Percentiles rank a stretch among this genome's conserved stretches.
Conservation (phyloP, 2,797 vertebrate species). For the Periophthalmus magnuspinnatus region DNA sequence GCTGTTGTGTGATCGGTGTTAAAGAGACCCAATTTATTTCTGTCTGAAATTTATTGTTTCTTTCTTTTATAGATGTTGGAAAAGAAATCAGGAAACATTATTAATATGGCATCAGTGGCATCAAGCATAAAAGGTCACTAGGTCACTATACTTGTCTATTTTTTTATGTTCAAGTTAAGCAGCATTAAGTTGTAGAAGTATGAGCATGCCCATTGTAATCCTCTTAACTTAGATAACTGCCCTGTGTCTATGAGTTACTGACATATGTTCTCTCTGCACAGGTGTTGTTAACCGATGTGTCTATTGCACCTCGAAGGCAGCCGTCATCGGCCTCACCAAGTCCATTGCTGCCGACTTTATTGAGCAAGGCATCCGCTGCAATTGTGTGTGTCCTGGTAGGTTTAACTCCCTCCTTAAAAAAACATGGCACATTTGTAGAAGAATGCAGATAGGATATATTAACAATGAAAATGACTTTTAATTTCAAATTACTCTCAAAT, state of each 20-base stretch:
- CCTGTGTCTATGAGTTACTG: conserved; percentile 27
- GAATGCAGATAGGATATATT: background rate
- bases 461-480: background rate
- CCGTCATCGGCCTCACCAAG: conserved; percentile 93
- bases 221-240: conserved; percentile 57
- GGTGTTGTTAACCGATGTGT: conserved; percentile 90
- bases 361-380: conserved; percentile 91
- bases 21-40: background rate
- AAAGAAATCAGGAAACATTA: conserved; percentile 91
- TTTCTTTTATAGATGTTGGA: conserved; percentile 85
- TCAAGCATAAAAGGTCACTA: conserved; percentile 89
- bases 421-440: background rate
- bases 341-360: conserved; percentile 93
- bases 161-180: conserved; percentile 19
- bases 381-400: conserved; percentile 81
- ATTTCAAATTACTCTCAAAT: background rate
- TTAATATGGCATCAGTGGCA: conserved; percentile 96
- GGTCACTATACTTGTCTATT: background rate
- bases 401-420: background rate
- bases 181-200: conserved; percentile 35
- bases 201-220: conserved; percentile 53
- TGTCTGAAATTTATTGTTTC: conserved; percentile 17
- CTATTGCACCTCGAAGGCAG: conserved; percentile 92
- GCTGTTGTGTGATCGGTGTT: background rate
- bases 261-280: conserved; percentile 58